Evolutionary conservation across 2,888 invertebrate genomes (phyloP), one percentile per base, ranked within the genome.

Genomic region (Platycheirus rosarum): DNA sequence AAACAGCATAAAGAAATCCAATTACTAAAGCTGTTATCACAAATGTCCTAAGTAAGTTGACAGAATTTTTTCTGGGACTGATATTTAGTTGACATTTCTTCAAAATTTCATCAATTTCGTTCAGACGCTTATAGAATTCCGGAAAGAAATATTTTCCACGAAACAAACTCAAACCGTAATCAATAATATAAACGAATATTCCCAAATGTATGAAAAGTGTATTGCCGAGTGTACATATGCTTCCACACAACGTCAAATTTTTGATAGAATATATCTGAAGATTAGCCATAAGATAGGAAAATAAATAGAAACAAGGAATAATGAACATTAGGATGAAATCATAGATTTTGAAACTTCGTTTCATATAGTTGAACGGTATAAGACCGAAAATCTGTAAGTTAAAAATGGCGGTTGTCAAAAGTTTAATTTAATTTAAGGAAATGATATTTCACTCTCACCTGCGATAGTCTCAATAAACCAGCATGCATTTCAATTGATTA

Each of bases 61-160:
- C 48, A 16, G 86, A 29, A 85, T 86, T 11, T 79, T 85, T 20
- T 75, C 77, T 32, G 73, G 82, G 2, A 70, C 65, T 46, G 13
- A 70, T 69, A 23, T 16, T 85, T 75, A 14, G 66, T 32, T 86
- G 86, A 13, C 90, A 90, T 42, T 86, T 86, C 0, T 68, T 71
- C 0, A 89, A 85, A 29, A 86, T 68, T 0, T 74, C 86, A 82
- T 89, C 89, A 48, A 90, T 90, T 63, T 87, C 88, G 1, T 85
- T 40, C 1, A 90, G 57, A 11, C 86, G 86, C 26, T 84, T 75
- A 40, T 88, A 85, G 68, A 89, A 90, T 14, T 87, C 86, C 11
- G 86, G 76, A 51, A 87, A 90, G 65, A 90, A 90, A 8, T 84
- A 71, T 37, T 89, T 89, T 5, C 89, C 88, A 0, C 89, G 87